Evolutionary conservation across 2,797 vertebrate genomes (phyloP).

Genomic region (Manis javanica): DNA sequence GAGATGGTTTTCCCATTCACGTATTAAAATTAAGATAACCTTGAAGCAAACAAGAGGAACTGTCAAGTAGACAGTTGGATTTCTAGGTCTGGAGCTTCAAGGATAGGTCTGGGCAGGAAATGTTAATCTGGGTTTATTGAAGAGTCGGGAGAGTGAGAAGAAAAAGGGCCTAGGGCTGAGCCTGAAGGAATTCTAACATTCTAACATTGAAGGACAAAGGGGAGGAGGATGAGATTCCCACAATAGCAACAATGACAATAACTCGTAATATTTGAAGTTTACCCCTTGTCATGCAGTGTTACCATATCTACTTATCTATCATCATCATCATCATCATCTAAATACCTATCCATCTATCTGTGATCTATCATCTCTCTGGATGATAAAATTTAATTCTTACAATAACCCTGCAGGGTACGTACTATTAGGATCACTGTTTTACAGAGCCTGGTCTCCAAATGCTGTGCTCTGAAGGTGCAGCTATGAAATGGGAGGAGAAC

Average conservation of each 20-base stretch:
- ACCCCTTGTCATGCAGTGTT: not conserved
- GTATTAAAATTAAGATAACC: not conserved
- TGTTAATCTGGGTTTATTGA: not conserved
- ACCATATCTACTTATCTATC: not conserved
- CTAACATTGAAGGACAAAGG: not conserved
- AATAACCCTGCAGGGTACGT: not conserved
- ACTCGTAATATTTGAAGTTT: not conserved
- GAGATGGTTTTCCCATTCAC: not conserved
- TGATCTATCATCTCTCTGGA: not conserved
- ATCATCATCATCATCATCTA: not conserved
- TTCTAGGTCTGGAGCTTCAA: not conserved
- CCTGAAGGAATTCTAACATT: not conserved
- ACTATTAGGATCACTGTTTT: not conserved
- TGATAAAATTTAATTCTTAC: not conserved
- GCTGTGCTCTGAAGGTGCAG: not conserved
- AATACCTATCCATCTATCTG: not conserved
- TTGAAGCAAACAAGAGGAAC: not conserved
- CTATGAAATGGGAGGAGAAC: not conserved
- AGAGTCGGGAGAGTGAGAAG: not conserved
- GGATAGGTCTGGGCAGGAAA: not conserved
- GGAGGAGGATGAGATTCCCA: not conserved
- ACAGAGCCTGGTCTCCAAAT: not conserved
- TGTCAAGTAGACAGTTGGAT: not conserved
- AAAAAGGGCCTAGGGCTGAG: not conserved
- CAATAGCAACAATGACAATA: not conserved